Conservation (phyloP, 2,888 invertebrate species). For the Metalampra italica region DNA sequence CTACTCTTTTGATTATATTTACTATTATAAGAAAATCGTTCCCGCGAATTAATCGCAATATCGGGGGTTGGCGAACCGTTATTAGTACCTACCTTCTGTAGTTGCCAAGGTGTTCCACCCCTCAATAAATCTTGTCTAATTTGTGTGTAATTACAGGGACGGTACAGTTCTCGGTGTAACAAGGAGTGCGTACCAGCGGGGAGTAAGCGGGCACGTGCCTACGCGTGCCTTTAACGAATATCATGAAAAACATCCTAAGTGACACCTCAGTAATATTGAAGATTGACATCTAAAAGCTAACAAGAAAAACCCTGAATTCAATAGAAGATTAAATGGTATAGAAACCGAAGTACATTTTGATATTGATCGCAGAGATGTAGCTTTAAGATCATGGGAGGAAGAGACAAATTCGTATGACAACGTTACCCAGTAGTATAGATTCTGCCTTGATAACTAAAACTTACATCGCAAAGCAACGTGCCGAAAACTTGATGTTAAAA, state of each 20-base stretch:
- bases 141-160: constrained; percentile 78
- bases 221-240: constrained; percentile 47
- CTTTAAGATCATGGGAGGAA: constrained; percentile 42
- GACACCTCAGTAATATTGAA: constrained; percentile 17
- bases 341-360: constrained; percentile 38
- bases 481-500: constrained; percentile 62
- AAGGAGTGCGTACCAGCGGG: constrained; percentile 75
- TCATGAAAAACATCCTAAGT: constrained; percentile 28
- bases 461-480: constrained; percentile 54
- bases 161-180: constrained; percentile 72
- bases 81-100: constrained; percentile 74
- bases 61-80: constrained; percentile 70
- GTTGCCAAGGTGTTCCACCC: constrained; percentile 78
- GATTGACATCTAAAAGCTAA: constrained; percentile 21
- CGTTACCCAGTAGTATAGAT: constrained; percentile 27
- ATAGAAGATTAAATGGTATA: constrained; percentile 14
- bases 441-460: constrained; percentile 49
- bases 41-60: constrained; percentile 69
- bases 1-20: background rate
- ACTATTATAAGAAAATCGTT: constrained; percentile 23
- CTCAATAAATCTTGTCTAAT: constrained; percentile 79
- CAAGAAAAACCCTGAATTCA: constrained; percentile 19
- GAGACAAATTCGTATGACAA: constrained; percentile 44
- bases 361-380: constrained; percentile 37
- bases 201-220: constrained; percentile 70